A percentile compares a stretch with the other conserved stretches of the same genome.
These are phyloP conservation scores for Paraplagusia blochii DNA, from an alignment of 2,113 vertebrate genomes.

Conservation along the genomic window DNA sequence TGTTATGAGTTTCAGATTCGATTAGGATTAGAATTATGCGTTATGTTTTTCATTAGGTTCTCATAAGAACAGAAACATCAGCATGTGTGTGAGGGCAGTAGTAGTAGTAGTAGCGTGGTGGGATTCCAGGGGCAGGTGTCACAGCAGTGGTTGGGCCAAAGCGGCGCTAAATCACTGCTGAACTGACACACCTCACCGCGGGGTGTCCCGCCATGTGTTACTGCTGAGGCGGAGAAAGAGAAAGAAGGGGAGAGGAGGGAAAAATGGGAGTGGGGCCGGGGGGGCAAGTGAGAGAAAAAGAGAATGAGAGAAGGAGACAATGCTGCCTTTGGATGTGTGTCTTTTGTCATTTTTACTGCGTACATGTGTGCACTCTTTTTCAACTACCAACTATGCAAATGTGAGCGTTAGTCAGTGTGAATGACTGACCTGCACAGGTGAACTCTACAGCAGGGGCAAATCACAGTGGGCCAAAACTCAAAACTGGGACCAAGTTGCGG, in stretches of 20 bases:
- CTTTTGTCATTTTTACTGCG: conserved; percentile 1
- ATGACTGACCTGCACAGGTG: conserved; percentile 73
- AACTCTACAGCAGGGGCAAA: conserved; percentile 76
- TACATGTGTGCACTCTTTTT: conserved; percentile 4
- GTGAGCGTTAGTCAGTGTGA: conserved; percentile 34
- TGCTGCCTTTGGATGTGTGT: conserved; percentile 33
- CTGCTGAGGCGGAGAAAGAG: conserved; percentile 41
- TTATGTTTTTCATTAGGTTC: too few species aligned
- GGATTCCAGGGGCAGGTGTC: conserved; percentile 78
- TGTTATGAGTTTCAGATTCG: too few species aligned
- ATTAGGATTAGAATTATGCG: too few species aligned
- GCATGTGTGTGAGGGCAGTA: conserved; percentile 16
- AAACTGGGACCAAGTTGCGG: conserved; percentile 76
- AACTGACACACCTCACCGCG: conserved; percentile 70
- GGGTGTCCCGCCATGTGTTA: conserved; percentile 77
- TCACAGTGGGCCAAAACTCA: conserved; percentile 73
- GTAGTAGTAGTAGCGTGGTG: conserved; percentile 3
- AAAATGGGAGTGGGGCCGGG: conserved; percentile 4
- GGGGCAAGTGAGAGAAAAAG: conserved; percentile 25
- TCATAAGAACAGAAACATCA: too few species aligned
- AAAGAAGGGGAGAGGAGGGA: not conserved
- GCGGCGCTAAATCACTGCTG: conserved; percentile 75
- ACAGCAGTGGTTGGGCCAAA: conserved; percentile 66
- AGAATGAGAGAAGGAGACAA: conserved; percentile 27
- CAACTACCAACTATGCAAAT: conserved; percentile 5